Conservation (phyloP, 2,888 invertebrate genomes). For the Cheilosia variabilis region DNA sequence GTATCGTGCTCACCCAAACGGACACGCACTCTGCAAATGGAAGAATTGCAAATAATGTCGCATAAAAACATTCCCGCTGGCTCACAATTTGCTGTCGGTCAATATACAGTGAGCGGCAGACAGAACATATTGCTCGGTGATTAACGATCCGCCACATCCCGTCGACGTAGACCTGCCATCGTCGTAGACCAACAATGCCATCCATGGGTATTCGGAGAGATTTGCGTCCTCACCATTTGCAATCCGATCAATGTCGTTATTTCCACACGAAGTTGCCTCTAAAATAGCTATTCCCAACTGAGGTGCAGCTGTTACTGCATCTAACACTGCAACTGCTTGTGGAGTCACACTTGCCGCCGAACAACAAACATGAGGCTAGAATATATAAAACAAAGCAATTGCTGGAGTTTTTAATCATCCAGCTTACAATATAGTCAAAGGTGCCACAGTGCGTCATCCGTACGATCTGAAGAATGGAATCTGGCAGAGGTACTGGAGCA, state of each 20-base stretch:
- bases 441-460: constrained; percentile 1
- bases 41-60: background rate
- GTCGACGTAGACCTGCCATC: constrained; percentile 76
- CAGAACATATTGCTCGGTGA: constrained; percentile 76
- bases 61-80: background rate
- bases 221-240: constrained; percentile 86
- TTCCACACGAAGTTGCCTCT: constrained; percentile 84
- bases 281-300: constrained; percentile 58
- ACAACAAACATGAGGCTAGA: constrained; percentile 5
- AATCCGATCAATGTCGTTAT: constrained; percentile 84
- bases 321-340: too few species aligned
- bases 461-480: background rate
- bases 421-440: background rate
- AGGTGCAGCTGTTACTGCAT: background rate
- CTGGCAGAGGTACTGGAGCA: background rate
- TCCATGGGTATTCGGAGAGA: constrained; percentile 89
- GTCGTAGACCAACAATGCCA: constrained; percentile 87
- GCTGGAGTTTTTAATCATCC: background rate
- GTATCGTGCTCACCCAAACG: constrained; percentile 83
- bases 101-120: constrained; percentile 77
- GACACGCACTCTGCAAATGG: constrained; percentile 79
- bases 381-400: too few species aligned
- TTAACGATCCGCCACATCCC: constrained; percentile 79
- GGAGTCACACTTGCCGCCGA: too few species aligned
- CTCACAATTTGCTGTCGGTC: constrained; percentile 54